These are phyloP conservation scores for Lasioglossum figueresi DNA, from an alignment of 2,888 invertebrate genomes.

Conservation along the genomic window DNA sequence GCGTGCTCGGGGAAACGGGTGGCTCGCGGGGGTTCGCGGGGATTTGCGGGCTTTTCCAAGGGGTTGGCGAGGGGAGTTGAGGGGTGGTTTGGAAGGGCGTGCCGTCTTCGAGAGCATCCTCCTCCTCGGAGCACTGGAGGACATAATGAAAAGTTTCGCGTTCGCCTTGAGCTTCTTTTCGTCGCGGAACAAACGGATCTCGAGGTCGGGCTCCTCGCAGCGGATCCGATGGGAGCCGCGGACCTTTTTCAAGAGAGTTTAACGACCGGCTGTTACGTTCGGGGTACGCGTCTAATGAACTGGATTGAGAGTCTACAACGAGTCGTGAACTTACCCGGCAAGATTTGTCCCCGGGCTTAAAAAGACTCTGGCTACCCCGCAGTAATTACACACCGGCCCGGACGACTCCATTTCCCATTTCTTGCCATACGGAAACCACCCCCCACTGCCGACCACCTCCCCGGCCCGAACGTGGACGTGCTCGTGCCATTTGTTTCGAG, in stretches of 20 bases:
- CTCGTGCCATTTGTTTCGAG: background rate
- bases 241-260: constrained; percentile 13
- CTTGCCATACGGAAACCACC: constrained; percentile 7
- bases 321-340: constrained; percentile 36
- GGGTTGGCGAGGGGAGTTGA: background rate
- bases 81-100: background rate
- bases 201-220: background rate
- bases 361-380: constrained; percentile 7
- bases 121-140: background rate
- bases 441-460: background rate
- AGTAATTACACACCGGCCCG: constrained; percentile 39
- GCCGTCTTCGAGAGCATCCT: background rate
- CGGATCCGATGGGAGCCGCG: constrained; percentile 21
- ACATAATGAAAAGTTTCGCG: constrained; percentile 31
- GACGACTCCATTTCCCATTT: constrained; percentile 14
- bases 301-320: constrained; percentile 46
- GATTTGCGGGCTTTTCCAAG: background rate
- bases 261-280: constrained; percentile 32
- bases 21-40: background rate
- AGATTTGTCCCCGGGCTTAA: constrained; percentile 44
- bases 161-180: constrained; percentile 15
- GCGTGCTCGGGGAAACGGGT: background rate
- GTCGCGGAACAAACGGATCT: background rate
- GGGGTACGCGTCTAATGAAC: constrained; percentile 46
- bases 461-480: background rate